phyloP scores from a whole-genome alignment of 2,113 vertebrate species.

The Pseudorasbora parva region DNA sequence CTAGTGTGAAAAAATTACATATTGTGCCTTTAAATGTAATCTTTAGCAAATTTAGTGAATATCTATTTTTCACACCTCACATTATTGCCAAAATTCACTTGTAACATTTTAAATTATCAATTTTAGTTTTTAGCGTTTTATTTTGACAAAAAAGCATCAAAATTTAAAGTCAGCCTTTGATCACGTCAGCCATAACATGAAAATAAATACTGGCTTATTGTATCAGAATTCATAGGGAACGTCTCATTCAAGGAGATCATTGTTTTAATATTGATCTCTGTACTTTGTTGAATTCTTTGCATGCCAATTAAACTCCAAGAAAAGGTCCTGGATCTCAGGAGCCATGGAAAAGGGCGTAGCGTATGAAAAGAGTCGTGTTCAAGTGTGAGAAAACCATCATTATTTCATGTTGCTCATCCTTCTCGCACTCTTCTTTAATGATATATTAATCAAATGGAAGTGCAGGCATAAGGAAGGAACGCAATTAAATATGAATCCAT shows the following conservation, averaged over 20 bases:
- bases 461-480: constrained; percentile 61
- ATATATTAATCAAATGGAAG: constrained; percentile 76
- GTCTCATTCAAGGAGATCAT: constrained; percentile 79
- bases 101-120: too few relatives aligned
- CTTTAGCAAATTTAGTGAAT: too few relatives aligned
- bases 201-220: background rate
- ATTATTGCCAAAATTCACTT: too few relatives aligned
- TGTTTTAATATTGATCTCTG: constrained; percentile 70
- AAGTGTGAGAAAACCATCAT: constrained; percentile 54
- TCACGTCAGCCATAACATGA: background rate
- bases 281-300: constrained; percentile 52
- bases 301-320: constrained; percentile 71
- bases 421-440: constrained; percentile 71
- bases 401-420: constrained; percentile 63
- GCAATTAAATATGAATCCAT: constrained; percentile 73
- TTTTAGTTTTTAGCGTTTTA: too few relatives aligned
- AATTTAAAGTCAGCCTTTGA: background rate
- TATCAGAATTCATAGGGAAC: constrained; percentile 16
- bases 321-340: constrained; percentile 51
- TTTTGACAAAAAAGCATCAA: background rate
- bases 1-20: too few relatives aligned
- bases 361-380: constrained; percentile 7
- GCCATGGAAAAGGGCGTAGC: constrained; percentile 47
- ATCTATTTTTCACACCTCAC: too few relatives aligned
- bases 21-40: too few relatives aligned